Evolutionary conservation across 2,113 vertebrate genomes (phyloP).

Genomic region (Pipra filicauda): DNA sequence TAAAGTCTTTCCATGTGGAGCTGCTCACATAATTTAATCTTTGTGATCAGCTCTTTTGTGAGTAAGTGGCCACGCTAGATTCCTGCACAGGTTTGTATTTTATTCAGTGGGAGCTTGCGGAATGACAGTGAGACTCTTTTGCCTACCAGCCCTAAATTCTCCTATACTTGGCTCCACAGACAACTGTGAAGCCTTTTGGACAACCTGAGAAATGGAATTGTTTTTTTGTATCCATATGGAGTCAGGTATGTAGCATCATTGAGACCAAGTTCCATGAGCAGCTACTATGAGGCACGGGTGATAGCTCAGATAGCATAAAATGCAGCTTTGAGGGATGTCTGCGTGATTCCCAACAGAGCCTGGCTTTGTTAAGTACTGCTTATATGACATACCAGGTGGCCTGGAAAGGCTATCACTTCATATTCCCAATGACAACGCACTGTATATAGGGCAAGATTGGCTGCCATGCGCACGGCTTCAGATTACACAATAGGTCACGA

Average conservation of each 20-base stretch:
- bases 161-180: background rate
- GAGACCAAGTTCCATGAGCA: background rate
- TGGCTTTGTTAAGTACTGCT: background rate
- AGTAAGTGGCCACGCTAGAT: background rate
- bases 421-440: background rate
- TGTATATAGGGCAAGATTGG: background rate
- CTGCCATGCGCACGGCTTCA: background rate
- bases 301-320: background rate
- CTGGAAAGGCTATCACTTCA: background rate
- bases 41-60: background rate
- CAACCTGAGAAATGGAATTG: background rate
- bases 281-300: fast-evolving
- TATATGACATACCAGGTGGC: background rate
- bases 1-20: background rate
- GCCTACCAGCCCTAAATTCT: background rate
- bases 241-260: fast-evolving
- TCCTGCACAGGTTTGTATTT: background rate
- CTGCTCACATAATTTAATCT: slow-evolving; percentile 7
- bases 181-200: background rate
- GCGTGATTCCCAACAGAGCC: background rate
- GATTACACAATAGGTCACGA: background rate
- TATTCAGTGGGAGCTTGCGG: background rate
- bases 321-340: background rate
- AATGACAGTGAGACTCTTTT: background rate
- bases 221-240: background rate